phyloP scores from a whole-genome alignment of 2,113 vertebrate species.

The Xiphophorus maculatus region DNA sequence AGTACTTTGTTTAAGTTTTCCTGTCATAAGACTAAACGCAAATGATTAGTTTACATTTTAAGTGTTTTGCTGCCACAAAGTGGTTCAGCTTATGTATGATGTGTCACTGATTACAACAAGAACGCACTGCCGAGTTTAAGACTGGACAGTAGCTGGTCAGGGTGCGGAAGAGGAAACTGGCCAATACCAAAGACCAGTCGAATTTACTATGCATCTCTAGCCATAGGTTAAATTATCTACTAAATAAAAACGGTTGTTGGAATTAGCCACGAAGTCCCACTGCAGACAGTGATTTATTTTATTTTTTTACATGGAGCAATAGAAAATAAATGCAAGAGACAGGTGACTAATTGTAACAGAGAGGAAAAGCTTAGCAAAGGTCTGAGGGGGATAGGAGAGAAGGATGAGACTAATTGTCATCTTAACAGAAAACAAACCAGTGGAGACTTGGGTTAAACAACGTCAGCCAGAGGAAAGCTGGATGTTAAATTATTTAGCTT shows the following conservation, averaged over 20 bases:
- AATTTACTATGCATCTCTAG: background rate
- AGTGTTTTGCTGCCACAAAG: background rate
- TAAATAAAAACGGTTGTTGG: background rate
- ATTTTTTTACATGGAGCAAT: slow-evolving; percentile 2
- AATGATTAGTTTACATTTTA: too few relatives aligned
- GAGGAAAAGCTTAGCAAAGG: slow-evolving; percentile 38
- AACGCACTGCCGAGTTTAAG: background rate
- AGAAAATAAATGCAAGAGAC: slow-evolving; percentile 35
- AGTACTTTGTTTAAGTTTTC: background rate
- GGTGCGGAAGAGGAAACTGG: background rate
- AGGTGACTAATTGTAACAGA: slow-evolving; percentile 36
- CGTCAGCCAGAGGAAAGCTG: slow-evolving; percentile 22
- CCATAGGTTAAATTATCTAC: background rate
- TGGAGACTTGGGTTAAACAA: slow-evolving; percentile 31
- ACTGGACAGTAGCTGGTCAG: too few relatives aligned
- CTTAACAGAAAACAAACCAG: slow-evolving; percentile 24
- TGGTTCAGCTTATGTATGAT: too few relatives aligned
- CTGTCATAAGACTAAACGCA: too few relatives aligned
- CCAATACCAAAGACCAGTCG: background rate
- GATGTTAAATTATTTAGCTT: slow-evolving; percentile 47
- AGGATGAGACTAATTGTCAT: slow-evolving; percentile 24
- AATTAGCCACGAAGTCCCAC: background rate
- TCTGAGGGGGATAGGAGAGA: background rate
- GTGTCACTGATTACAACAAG: background rate
- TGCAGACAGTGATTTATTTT: slow-evolving; percentile 7